Evolutionary conservation across 64 coral and sea anemone species (phyloP).

Genomic region (Montipora sp.): DNA sequence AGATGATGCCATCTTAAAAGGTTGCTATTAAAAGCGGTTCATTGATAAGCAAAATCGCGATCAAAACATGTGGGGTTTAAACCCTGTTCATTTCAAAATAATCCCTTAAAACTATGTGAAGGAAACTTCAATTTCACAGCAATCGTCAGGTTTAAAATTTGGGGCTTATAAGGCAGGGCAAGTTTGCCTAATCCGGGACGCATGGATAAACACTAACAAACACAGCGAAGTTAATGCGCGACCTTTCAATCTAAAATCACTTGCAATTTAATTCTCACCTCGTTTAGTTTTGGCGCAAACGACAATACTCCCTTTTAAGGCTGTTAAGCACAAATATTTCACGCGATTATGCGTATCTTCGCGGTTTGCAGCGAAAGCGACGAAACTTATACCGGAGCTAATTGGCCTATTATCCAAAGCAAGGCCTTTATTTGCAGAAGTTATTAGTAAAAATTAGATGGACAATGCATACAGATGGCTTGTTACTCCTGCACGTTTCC

Average conservation of each 20-base stretch:
- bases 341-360: slow-evolving; percentile 64
- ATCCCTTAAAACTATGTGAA: not conserved
- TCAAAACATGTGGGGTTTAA: slow-evolving; percentile 30
- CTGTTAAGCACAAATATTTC: slow-evolving; percentile 52
- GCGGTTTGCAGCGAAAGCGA: slow-evolving; percentile 61
- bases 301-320: not conserved
- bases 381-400: slow-evolving; percentile 78
- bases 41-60: slow-evolving; percentile 77
- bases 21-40: slow-evolving; percentile 96
- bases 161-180: not conserved
- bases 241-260: slow-evolving; percentile 24
- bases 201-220: slow-evolving; percentile 48
- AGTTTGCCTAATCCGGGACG: slow-evolving; percentile 41
- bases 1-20: slow-evolving; percentile 99
- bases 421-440: slow-evolving; percentile 99
- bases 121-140: not conserved
- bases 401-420: slow-evolving; percentile 97
- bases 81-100: slow-evolving; percentile 19
- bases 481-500: slow-evolving; percentile 31
- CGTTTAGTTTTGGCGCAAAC: slow-evolving; percentile 22
- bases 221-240: not conserved
- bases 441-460: slow-evolving; percentile 98
- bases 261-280: slow-evolving; percentile 58
- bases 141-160: not conserved
- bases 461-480: slow-evolving; percentile 81